Percentiles rank a stretch among this genome's conserved stretches.
phyloP scores from a whole-genome alignment of 2,888 invertebrate species.

The Pecten maximus region DNA sequence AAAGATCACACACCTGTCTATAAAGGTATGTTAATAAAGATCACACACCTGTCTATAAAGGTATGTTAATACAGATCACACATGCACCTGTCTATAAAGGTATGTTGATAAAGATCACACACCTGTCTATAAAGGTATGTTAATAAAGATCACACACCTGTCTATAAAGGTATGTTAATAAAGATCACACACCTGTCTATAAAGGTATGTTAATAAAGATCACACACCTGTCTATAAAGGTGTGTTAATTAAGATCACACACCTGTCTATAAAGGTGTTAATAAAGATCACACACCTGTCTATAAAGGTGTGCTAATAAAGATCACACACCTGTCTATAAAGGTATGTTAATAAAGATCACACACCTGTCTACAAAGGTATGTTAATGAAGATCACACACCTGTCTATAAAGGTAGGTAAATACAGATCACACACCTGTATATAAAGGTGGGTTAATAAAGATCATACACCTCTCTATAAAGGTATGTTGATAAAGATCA shows the following conservation, averaged over 20 bases:
- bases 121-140: background rate
- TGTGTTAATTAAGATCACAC: background rate
- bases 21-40: background rate
- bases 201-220: background rate
- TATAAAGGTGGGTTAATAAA: background rate
- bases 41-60: background rate
- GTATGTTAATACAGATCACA: background rate
- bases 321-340: background rate
- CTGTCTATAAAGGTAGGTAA: background rate
- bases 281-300: background rate
- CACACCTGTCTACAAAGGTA: background rate
- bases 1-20: background rate
- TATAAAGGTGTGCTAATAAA: background rate
- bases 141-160: background rate
- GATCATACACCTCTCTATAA: background rate
- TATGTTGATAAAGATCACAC: too few species aligned
- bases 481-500: background rate
- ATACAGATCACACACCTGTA: background rate
- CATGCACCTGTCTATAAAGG: background rate
- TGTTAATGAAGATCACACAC: background rate
- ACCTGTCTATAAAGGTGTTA: background rate
- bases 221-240: background rate
- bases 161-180: background rate
- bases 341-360: background rate
- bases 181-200: background rate